A percentile compares a stretch with the other conserved stretches of the same genome.
Evolutionary conservation across 2,888 invertebrate genomes (phyloP).

Genomic region (Syrphus vitripennis): DNA sequence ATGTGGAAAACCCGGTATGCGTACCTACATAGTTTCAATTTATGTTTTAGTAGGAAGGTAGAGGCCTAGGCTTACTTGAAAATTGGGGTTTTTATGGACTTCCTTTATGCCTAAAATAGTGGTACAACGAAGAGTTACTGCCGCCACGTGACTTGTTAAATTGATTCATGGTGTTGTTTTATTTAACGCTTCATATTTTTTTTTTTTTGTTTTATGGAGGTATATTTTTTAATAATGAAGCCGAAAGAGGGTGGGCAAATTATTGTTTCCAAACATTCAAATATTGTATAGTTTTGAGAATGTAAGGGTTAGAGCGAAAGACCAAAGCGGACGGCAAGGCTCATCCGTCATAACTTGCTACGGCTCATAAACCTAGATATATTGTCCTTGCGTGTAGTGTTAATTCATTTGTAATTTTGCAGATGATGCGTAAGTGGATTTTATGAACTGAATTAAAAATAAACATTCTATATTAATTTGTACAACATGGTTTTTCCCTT

Average conservation of each 20-base stretch:
- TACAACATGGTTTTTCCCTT: no score
- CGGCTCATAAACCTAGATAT: constrained; percentile 79
- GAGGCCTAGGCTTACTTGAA: constrained; percentile 36
- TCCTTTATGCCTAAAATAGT: constrained; percentile 23
- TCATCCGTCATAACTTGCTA: constrained; percentile 79
- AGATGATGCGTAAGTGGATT: constrained; percentile 25
- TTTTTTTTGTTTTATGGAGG: constrained; percentile 12
- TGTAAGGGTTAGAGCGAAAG: constrained; percentile 52
- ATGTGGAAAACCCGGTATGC: background rate
- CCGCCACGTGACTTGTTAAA: constrained; percentile 60
- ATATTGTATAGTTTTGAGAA: background rate
- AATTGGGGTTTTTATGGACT: constrained; percentile 44
- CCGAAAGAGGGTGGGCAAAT: constrained; percentile 13
- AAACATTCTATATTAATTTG: background rate
- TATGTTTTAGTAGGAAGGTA: background rate
- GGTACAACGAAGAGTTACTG: constrained; percentile 37
- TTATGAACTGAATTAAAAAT: background rate
- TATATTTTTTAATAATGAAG: background rate
- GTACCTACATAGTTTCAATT: constrained; percentile 2
- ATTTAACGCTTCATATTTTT: constrained; percentile 48
- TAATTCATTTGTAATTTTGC: constrained; percentile 49
- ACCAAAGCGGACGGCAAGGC: constrained; percentile 78
- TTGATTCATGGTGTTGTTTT: constrained; percentile 65
- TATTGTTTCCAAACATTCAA: background rate
- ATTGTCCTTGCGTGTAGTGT: constrained; percentile 47